Percentiles rank a stretch among this genome's conserved stretches.
These are phyloP conservation scores for Galendromus occidentalis DNA, from an alignment of 1,140 invertebrate species.

Conservation along the genomic window DNA sequence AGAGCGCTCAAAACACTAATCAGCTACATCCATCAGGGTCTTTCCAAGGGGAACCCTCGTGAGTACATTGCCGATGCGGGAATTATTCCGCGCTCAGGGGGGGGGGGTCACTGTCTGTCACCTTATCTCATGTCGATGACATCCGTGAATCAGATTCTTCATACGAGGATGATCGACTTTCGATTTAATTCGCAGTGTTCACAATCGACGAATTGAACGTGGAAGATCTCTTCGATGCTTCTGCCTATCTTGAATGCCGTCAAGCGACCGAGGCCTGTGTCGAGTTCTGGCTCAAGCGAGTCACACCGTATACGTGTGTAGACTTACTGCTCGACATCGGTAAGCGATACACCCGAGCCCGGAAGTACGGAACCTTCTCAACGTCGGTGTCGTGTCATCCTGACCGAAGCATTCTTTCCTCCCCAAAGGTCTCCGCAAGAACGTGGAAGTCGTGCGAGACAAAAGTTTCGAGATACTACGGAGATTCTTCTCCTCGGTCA, in stretches of 20 bases:
- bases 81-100: neutral
- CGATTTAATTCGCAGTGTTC: neutral
- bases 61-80: neutral
- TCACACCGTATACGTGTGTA: neutral
- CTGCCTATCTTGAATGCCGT: neutral
- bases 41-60: neutral
- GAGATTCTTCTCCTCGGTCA: neutral
- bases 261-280: neutral
- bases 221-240: neutral
- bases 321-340: neutral
- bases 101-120: neutral
- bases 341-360: no score
- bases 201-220: neutral
- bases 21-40: neutral
- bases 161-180: neutral
- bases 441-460: neutral
- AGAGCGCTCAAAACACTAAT: neutral
- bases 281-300: neutral
- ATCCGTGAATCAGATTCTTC: neutral
- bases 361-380: neutral
- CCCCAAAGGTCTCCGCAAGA: neutral
- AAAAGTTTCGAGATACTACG: neutral
- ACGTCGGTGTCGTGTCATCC: neutral
- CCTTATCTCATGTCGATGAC: neutral
- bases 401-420: neutral